Base-by-base conservation (phyloP, 2,888 invertebrate species). In the Syrista parreyssii region DNA sequence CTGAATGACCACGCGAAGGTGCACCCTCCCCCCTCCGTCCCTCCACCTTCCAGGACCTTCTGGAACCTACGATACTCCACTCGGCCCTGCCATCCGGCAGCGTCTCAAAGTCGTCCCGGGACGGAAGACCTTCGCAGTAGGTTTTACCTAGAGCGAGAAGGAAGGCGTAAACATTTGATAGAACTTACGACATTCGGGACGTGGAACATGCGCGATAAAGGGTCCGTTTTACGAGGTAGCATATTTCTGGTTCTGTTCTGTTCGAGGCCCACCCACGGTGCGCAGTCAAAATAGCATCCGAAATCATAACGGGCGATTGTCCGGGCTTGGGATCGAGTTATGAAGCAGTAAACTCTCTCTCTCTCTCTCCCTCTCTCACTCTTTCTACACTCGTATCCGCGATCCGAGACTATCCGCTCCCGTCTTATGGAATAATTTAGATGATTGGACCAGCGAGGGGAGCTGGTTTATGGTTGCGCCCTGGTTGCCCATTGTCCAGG, bases 261-360 rank as follows among this genome's bases (percentile, higher is more conserved):
- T 32, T 73, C 82, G 68, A 79, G 76, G 89, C 82, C 89, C 89
- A 90, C 90, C 90, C 90, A 90, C 82, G 81, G 86, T 82, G 88
- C 81, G 82, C 88, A 88, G 89, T 90, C 89, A 90, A 90, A 90
- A 91, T 90, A 91, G 89, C 90, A 89, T 86, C 86, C 87, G 89
- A 90, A 91, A 91, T 91, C 90, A 91, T 90, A 90, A 91, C 89
- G 88, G 87, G 82, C 89, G 91, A 91, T 91, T 91, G 91, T 91
- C 89, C 90, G 87, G 86, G 82, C 82, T 79, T 82, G 82, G 82
- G 81, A 76, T 82, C 88, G 84, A 86, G 91, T 91, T 91, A 91
- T 90, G 91, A 90, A 89, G 89, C 90, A 89, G 88, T 90, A 89
- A 90, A 90, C 81, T 81, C 83, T 72, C 68, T 76, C 68, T 34